Base-by-base conservation (phyloP, 2,113 vertebrate species). In the Cromileptes altivelis region DNA sequence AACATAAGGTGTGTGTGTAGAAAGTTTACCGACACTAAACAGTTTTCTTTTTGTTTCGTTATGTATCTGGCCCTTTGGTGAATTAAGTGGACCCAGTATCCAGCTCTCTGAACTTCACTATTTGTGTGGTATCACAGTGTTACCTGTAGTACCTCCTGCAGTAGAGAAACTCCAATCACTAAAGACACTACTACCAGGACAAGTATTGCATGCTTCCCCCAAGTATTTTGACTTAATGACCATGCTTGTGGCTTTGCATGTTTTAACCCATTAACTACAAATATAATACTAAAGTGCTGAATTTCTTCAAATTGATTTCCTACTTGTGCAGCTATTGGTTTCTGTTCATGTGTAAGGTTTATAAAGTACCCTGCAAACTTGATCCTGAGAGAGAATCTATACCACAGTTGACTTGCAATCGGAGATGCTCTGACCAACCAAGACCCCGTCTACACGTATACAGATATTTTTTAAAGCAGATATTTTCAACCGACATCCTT, bases 11-110 rank as follows among this genome's bases (percentile, higher is more conserved):
- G 68, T 49, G 64, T 77, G 84, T 56, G 70, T 50, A 60, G 75
- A 75, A 68, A 68, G 82, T 91, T 91, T 86, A 83, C 82, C 82
- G 80, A 87, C 88, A 90, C 82, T 91, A 88, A 80, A 63, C 52
- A 33, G 58, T 74, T 86, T 88, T 63, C 47, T 71, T 81, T 45
- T 17, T 78, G 27, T 67, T 78, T 82, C 61, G 42, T 73, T 27
- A 13, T 64, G 70, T 71, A 27, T 71, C 40, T 64, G 81, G 49
- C 70, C 81, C 70, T 25, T 80, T 15, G 25, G 47, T 63, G 52
- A 63, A 37, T 67, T 61, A 57, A 50, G 27, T 67, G 57, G 65
- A 75, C 89, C 81, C 70, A 19, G 40, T 75, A 33, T 82, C 53
- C 58, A 53, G 74, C 78, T 72, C 52, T 76, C 64, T 37, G 37